A percentile compares a stretch with the other conserved stretches of the same genome.
phyloP scores from a whole-genome alignment of 2,888 invertebrate genomes.

The Nomada ruficornis region DNA sequence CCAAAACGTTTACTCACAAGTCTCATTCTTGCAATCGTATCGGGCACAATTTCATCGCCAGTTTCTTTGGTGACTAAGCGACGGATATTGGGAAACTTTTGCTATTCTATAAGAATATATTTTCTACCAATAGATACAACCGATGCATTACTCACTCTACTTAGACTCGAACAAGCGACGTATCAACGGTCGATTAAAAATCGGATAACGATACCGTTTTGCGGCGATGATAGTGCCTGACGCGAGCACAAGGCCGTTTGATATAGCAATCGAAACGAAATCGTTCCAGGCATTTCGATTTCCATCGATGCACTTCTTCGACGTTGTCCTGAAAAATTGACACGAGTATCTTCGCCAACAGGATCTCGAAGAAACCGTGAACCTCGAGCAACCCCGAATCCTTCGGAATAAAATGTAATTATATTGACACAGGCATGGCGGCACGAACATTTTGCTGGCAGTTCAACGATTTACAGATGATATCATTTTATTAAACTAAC shows the following conservation, averaged over 20 bases:
- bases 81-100: neutral
- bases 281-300: neutral
- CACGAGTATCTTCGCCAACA: neutral
- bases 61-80: too few species aligned
- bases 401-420: too few species aligned
- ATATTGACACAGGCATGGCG: too few species aligned
- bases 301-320: neutral
- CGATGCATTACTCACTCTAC: neutral
- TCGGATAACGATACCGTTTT: slow-evolving; percentile 40
- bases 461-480: too few species aligned
- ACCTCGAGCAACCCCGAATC: neutral
- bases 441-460: too few species aligned
- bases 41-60: neutral
- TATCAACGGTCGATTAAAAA: slow-evolving; percentile 23
- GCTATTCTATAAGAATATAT: neutral
- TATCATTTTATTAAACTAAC: too few species aligned
- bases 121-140: too few species aligned
- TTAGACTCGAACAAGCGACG: neutral
- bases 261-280: neutral
- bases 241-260: slow-evolving; percentile 10
- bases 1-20: neutral
- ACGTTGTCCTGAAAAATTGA: neutral
- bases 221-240: slow-evolving; percentile 27
- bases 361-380: neutral
- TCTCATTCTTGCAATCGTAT: neutral